phyloP scores from a whole-genome alignment of 2,888 invertebrate species.

The Andricus quercusramuli region DNA sequence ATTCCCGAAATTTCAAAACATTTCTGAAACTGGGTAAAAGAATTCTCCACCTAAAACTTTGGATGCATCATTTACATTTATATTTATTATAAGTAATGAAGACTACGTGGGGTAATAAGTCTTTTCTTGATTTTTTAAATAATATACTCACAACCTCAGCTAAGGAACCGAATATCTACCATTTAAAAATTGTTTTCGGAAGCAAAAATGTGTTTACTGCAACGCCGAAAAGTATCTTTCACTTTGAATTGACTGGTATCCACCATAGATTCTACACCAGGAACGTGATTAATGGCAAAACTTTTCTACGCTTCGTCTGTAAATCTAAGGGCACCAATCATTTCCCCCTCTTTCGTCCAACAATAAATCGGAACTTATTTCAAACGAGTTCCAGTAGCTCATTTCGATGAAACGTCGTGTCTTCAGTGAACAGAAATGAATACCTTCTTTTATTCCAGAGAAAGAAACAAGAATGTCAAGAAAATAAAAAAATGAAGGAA shows the following conservation, averaged over 20 bases:
- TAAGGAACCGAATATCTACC: neutral
- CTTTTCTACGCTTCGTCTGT: constrained; percentile 10
- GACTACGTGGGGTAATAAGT: too few relatives aligned
- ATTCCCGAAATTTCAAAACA: too few relatives aligned
- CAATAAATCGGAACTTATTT: constrained; percentile 18
- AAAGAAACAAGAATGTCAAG: neutral
- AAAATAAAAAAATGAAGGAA: neutral
- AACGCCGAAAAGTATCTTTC: neutral
- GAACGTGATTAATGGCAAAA: constrained; percentile 35
- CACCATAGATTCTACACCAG: neutral
- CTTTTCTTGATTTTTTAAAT: neutral
- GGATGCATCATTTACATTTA: too few relatives aligned
- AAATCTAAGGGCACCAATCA: constrained; percentile 22
- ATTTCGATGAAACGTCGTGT: neutral
- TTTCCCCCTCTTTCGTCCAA: neutral
- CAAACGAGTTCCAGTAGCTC: neutral
- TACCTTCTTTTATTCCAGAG: neutral
- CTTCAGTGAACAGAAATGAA: neutral
- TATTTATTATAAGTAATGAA: too few relatives aligned
- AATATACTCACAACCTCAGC: neutral
- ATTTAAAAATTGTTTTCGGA: constrained; percentile 12
- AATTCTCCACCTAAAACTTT: too few relatives aligned
- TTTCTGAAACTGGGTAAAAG: too few relatives aligned
- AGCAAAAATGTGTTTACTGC: neutral
- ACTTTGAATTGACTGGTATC: constrained; percentile 2